Evolutionary conservation across 2,113 vertebrate genomes (phyloP).

Genomic region (Onychostruthus taczanowskii): DNA sequence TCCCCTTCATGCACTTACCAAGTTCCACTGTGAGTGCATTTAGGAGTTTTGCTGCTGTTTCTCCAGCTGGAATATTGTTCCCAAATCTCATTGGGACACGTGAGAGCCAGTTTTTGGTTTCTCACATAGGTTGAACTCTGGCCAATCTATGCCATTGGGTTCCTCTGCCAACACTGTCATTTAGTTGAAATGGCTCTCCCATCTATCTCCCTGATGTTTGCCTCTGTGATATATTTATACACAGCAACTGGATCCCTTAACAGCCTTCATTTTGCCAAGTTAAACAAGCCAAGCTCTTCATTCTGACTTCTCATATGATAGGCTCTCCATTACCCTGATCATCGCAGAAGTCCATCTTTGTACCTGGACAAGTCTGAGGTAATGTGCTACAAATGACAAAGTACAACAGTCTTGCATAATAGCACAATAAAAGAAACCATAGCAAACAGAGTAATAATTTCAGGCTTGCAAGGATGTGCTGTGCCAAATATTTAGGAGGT

Average conservation of each 20-base stretch:
- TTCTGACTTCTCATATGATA: constrained; percentile 17
- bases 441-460: constrained; percentile 10
- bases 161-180: background rate
- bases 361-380: constrained; percentile 50
- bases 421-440: constrained; percentile 12
- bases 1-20: background rate
- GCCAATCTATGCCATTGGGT: background rate
- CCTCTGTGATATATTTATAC: constrained; percentile 10
- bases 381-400: constrained; percentile 45
- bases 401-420: background rate
- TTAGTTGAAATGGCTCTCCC: background rate
- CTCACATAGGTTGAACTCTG: background rate
- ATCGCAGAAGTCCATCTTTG: constrained; percentile 32
- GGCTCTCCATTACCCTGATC: background rate
- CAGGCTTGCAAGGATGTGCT: background rate
- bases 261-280: constrained; percentile 1
- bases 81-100: background rate
- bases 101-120: background rate
- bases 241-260: constrained; percentile 11
- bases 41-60: background rate
- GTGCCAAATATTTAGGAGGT: constrained; percentile 35
- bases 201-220: constrained; percentile 2
- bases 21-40: background rate
- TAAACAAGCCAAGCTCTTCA: background rate
- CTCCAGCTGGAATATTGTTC: background rate